These are phyloP conservation scores for Rhynchophorus ferrugineus DNA, from an alignment of 1,140 invertebrate genomes.

Conservation along the genomic window DNA sequence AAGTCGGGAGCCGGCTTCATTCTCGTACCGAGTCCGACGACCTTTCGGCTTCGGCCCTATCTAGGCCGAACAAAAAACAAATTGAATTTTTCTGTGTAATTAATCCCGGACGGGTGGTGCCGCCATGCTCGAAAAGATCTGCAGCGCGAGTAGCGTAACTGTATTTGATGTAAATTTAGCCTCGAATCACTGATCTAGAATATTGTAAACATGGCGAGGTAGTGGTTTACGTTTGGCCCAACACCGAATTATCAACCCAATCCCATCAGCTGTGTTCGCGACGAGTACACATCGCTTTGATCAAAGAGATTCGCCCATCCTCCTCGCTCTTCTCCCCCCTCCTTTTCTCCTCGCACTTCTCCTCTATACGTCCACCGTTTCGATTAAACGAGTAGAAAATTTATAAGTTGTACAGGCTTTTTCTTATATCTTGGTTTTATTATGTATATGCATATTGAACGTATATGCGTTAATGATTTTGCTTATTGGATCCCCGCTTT, in stretches of 20 bases:
- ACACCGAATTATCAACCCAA: constrained; percentile 36
- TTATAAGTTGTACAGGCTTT: too few relatives aligned
- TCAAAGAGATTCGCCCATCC: constrained; percentile 4
- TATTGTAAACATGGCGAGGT: constrained; percentile 35
- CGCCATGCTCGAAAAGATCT: not conserved
- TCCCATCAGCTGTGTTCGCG: constrained; percentile 34
- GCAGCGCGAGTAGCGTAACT: constrained; percentile 5
- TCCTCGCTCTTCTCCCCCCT: constrained; percentile 1
- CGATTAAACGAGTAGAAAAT: too few relatives aligned
- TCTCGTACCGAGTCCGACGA: not conserved
- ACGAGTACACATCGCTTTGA: constrained; percentile 18
- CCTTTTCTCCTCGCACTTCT: too few relatives aligned
- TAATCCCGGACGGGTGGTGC: not conserved
- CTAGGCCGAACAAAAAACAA: not conserved
- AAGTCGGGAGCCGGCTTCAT: not conserved
- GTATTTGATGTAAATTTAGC: constrained; percentile 34
- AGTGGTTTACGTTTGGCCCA: constrained; percentile 31
- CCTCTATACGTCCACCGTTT: too few relatives aligned
- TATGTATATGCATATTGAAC: too few relatives aligned
- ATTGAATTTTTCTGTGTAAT: constrained; percentile 10
- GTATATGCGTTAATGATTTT: too few relatives aligned
- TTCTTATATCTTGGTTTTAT: too few relatives aligned
- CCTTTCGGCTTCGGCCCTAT: not conserved
- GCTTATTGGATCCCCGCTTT: too few relatives aligned
- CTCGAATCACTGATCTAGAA: constrained; percentile 36